These are phyloP conservation scores for Andrena flavipes DNA, from an alignment of 2,888 invertebrate genomes.

Conservation along the genomic window DNA sequence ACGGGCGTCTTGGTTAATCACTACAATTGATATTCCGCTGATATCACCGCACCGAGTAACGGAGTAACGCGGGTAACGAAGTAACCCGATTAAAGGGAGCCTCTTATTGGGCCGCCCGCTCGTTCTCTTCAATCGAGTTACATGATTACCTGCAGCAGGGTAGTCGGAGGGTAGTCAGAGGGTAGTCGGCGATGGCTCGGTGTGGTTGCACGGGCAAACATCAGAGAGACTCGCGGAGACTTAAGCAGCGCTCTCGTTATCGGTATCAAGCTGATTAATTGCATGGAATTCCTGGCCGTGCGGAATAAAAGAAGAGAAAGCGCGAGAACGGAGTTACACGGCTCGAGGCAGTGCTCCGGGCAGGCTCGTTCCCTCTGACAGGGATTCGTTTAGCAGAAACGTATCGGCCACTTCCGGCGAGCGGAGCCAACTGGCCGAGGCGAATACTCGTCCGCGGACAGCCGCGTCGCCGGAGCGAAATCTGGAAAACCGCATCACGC, in stretches of 20 bases:
- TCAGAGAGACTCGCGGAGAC: conserved; percentile 6
- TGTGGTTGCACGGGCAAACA: conserved; percentile 14
- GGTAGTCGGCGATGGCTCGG: background rate
- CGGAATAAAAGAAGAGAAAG: conserved; percentile 6
- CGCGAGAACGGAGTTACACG: conserved; percentile 2
- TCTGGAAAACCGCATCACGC: conserved; percentile 76
- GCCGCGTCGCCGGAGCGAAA: conserved; percentile 63
- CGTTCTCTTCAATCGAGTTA: conserved; percentile 81
- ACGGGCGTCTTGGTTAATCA: conserved; percentile 84
- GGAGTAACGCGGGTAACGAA: conserved; percentile 82
- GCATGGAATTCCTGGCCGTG: background rate
- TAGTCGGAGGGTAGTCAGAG: background rate
- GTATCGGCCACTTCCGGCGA: conserved; percentile 75
- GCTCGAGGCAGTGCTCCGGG: conserved; percentile 25
- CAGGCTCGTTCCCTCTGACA: conserved; percentile 36
- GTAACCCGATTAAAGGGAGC: conserved; percentile 82
- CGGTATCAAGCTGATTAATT: background rate
- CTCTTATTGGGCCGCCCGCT: conserved; percentile 81
- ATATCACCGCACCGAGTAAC: conserved; percentile 83
- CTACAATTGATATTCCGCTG: conserved; percentile 85
- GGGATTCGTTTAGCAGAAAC: conserved; percentile 70
- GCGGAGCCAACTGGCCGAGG: conserved; percentile 60
- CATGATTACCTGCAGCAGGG: conserved; percentile 78
- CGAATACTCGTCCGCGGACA: conserved; percentile 55
- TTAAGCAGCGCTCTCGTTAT: background rate